These are phyloP conservation scores for Polyommatus icarus DNA, from an alignment of 2,888 invertebrate genomes.

Conservation along the genomic window DNA sequence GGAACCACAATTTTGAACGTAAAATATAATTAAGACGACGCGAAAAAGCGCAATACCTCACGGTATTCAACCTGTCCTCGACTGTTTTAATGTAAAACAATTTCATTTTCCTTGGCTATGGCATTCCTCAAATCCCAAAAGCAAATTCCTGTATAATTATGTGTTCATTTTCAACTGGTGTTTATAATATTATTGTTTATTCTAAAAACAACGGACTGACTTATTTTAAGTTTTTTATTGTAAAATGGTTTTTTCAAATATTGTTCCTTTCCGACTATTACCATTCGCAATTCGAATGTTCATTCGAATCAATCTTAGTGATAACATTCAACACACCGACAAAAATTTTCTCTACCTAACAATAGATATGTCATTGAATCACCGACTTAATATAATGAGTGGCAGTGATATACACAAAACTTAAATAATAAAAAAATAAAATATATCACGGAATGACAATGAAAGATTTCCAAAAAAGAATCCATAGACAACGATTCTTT, in stretches of 20 bases:
- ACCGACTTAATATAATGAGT: constrained; percentile 70
- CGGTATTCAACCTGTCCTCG: not conserved
- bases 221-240: not conserved
- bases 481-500: constrained; percentile 20
- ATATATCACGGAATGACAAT: constrained; percentile 23
- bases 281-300: constrained; percentile 37
- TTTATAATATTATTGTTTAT: not conserved
- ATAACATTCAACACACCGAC: constrained; percentile 55
- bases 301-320: constrained; percentile 27
- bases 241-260: not conserved
- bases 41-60: constrained; percentile 38
- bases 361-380: constrained; percentile 78
- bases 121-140: not conserved
- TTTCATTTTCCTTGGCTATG: not conserved
- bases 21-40: constrained; percentile 29
- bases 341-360: constrained; percentile 73
- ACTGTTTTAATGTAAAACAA: constrained; percentile 11
- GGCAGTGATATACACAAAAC: constrained; percentile 55
- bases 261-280: not conserved
- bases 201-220: not conserved
- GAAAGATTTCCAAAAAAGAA: constrained; percentile 23
- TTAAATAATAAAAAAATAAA: constrained; percentile 33
- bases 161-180: constrained; percentile 2
- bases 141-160: not conserved
- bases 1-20: constrained; percentile 42